Base-by-base conservation (phyloP, 2,888 invertebrate species). In the Andrena chrysosceles region DNA sequence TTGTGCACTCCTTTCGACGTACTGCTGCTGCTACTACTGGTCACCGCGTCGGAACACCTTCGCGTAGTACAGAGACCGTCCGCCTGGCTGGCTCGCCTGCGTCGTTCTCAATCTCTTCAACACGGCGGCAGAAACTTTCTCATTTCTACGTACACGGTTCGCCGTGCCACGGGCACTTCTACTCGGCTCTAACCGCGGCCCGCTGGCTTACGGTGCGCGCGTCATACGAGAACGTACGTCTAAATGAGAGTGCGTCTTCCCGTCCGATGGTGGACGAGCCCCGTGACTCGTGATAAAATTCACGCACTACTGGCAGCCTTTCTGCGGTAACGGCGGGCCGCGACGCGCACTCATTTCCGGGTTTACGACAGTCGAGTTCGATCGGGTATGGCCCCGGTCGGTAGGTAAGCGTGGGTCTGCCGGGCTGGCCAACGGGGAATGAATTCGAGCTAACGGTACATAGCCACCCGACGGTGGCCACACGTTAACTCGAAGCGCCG, bases 391-490 rank as follows among this genome's bases (percentile, higher is more conserved):
- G 80, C 87, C 77, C 80, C 86, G 77, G 88, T 86, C 82, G 88
- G 88, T 89, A 86, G 89, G 85, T 84, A 83, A 85, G 87, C 89
- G 77, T 81, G 89, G 81, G 74, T 79, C 83, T 85, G 56, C 26
- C 49, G 78, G 81, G 77, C 75, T 81, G 86, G 84, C 82, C 89
- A 91, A 89, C 90, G 90, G 90, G 86, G 88, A 92, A 91, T 88
- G 89, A 88, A 91, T 89, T 90, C 85, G 85, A 89, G 86, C 89
- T 91, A 91, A 91, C 91, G 92, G 91, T 91, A 92, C 90, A 91
- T 90, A 85, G 86, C 86, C 86, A 82, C 76, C 82, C 86, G 82
- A 85, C 84, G 71, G 78, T 80, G 81, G 78, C 71, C 76, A 78
- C 87, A 70, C 84, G 87, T 81, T 78, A 74, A 84, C 86, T 86